A percentile compares a stretch with the other conserved stretches of the same genome.
Evolutionary conservation across 2,113 vertebrate species (phyloP).

Genomic region (Bombycilla garrulus): DNA sequence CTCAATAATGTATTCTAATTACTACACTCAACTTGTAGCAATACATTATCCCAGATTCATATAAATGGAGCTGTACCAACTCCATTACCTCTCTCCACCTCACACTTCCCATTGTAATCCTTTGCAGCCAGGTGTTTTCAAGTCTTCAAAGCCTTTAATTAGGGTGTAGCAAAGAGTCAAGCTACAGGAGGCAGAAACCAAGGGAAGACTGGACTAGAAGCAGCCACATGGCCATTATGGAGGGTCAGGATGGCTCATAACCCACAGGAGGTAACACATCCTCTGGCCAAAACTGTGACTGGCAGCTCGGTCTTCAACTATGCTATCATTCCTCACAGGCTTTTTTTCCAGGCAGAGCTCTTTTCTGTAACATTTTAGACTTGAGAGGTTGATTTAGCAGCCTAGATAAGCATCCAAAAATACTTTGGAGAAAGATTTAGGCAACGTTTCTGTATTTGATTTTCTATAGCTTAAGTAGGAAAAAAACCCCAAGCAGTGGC

Average conservation of each 20-base stretch:
- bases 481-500: not conserved
- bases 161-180: not conserved
- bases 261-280: not conserved
- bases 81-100: not conserved
- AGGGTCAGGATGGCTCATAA: not conserved
- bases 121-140: not conserved
- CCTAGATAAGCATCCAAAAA: not conserved
- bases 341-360: not conserved
- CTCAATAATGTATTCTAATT: not conserved
- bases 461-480: not conserved
- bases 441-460: not conserved
- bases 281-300: not conserved
- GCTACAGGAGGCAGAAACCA: not conserved
- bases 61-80: not conserved
- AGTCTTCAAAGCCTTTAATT: not conserved
- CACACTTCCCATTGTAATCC: not conserved
- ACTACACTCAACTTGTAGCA: not conserved
- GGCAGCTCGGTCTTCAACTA: not conserved
- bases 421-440: not conserved
- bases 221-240: not conserved
- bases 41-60: not conserved
- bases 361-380: not conserved
- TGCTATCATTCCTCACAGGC: not conserved
- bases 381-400: not conserved
- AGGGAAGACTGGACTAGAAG: not conserved